These are phyloP conservation scores for Channallabes apus DNA, from an alignment of 2,797 vertebrate species.

Conservation along the genomic window DNA sequence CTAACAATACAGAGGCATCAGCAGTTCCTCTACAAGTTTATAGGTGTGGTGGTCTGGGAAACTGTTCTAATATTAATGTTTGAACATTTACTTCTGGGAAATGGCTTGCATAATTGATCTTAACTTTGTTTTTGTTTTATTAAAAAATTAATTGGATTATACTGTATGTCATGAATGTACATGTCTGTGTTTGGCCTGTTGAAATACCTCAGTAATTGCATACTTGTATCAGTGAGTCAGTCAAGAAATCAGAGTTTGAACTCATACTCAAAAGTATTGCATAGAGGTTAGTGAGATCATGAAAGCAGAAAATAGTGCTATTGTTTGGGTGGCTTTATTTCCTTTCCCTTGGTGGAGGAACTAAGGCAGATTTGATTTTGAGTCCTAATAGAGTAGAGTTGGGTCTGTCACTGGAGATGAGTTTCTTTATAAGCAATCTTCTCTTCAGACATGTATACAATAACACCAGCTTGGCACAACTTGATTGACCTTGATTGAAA, in stretches of 20 bases:
- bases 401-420: background rate
- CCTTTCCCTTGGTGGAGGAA: background rate
- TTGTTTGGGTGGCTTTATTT: slow-evolving; percentile 1
- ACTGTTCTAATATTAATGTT: background rate
- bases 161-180: too few species aligned
- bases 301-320: slow-evolving; percentile 13
- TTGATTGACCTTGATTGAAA: background rate
- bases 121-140: background rate
- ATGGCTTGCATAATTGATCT: background rate
- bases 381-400: background rate
- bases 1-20: background rate
- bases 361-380: background rate
- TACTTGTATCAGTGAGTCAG: background rate
- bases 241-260: background rate
- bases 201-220: background rate
- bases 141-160: background rate
- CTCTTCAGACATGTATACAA: slow-evolving; percentile 6
- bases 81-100: background rate
- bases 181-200: background rate
- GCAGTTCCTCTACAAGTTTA: background rate
- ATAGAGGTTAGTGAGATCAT: slow-evolving; percentile 17
- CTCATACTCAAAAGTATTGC: background rate
- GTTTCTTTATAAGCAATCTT: background rate
- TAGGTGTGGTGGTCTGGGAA: too few species aligned
- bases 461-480: background rate